A percentile compares a stretch with the other conserved stretches of the same genome.
Evolutionary conservation across 2,888 invertebrate genomes (phyloP).

Genomic region (Heliconius cydno): DNA sequence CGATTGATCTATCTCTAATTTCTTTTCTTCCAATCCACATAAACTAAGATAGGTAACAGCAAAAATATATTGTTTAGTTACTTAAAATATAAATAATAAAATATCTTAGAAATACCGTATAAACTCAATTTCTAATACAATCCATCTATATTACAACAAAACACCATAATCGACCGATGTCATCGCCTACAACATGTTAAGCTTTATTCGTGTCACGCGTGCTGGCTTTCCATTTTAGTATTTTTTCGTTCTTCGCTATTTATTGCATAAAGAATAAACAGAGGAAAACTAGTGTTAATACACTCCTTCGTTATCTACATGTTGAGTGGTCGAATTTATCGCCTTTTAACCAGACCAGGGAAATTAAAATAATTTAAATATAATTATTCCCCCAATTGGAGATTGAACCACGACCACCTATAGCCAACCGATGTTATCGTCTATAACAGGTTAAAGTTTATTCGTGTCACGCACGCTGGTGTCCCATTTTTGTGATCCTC

Average conservation of each 20-base stretch:
- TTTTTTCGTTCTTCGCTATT: not conserved
- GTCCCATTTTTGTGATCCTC: conserved; percentile 45
- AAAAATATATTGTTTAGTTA: not conserved
- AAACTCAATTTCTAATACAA: conserved; percentile 1
- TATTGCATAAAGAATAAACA: not conserved
- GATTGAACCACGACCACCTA: not conserved
- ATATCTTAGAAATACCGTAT: too few species aligned
- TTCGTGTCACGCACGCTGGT: conserved; percentile 44
- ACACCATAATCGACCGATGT: conserved; percentile 25
- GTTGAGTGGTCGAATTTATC: too few species aligned
- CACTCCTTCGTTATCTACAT: not conserved
- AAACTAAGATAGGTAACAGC: not conserved
- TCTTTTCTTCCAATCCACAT: not conserved
- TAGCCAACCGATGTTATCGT: too few species aligned
- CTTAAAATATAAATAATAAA: too few species aligned
- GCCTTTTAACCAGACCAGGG: too few species aligned
- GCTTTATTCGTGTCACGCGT: conserved; percentile 45
- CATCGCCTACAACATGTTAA: conserved; percentile 29
- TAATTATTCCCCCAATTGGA: too few species aligned
- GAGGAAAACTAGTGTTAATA: not conserved
- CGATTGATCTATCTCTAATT: not conserved
- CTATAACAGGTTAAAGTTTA: conserved; percentile 28
- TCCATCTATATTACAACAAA: conserved; percentile 8
- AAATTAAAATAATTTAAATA: too few species aligned
- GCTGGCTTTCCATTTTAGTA: conserved; percentile 38